Evolutionary conservation across 1,140 invertebrate species (phyloP), one percentile per base, ranked within the genome.

Genomic region (Coptotermes formosanus): DNA sequence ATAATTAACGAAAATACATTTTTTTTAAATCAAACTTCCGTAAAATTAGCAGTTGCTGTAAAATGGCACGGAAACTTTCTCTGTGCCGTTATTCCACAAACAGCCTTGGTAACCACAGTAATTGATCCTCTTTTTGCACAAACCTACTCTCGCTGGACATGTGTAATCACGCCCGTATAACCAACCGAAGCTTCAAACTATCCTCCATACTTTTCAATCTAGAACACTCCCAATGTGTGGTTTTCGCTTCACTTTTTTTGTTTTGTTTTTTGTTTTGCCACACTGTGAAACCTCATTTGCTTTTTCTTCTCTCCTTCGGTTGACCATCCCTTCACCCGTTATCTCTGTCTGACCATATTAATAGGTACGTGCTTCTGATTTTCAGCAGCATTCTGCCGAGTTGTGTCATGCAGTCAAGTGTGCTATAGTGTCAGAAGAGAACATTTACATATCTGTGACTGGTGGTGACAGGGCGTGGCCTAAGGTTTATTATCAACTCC

Each of bases 251-350:
- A 23, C 38, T 21, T 3, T 45, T 14, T 82, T 43, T 44, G 8
- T 44, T 9, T 4, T 48, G 2, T 3, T 64, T 19, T 25, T n/a
- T 32, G 9, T 59, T 85, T 85, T 85, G 84, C 84, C 1, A 45
- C 75, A 30, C 85, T 85, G n/a, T 69, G 75, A 85, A 85, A 85
- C 85, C 85, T 75, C 16, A n/a, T 85, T 85, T 84, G 8, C 83
- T 45, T 52, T 25, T 52, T 32, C 43, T 44, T 85, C 55, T 64
- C 30, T 38, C 21, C 45, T 48, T 85, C 64, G 32, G 19, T 82
- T 75, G 25, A 30, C 25, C 25, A 75, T 30, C 64, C 64, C 64
- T 69, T 82, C 75, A 75, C 85, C 44, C 8, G 16, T 38, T 45
- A 30, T 44, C n/a, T 6, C 30, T 21, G 25, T 14, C 32, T 69